A percentile compares a stretch with the other conserved stretches of the same genome.
Evolutionary conservation across 2,797 vertebrate species (phyloP).

Genomic region (Sebastes oblongus): DNA sequence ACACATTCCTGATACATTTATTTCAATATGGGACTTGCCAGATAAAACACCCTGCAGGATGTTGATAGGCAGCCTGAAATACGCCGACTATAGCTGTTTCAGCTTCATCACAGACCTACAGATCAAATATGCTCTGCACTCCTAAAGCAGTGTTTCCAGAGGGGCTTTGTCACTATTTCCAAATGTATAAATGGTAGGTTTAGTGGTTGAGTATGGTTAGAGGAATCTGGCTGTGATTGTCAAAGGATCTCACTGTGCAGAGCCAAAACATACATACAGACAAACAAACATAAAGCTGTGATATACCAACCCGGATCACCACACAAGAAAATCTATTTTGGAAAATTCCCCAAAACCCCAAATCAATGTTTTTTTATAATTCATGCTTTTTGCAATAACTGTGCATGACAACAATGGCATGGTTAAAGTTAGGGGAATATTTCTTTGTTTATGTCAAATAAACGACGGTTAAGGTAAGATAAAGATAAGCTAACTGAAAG

Average conservation of each 20-base stretch:
- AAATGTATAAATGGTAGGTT: not conserved
- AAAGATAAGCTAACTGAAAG: not conserved
- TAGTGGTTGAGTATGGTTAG: not conserved
- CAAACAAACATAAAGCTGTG: not conserved
- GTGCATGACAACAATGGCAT: not conserved
- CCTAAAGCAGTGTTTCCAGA: constrained; percentile 4
- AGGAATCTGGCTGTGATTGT: not conserved
- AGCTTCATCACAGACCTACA: constrained; percentile 31
- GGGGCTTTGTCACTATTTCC: not conserved
- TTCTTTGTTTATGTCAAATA: not conserved
- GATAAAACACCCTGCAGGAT: constrained; percentile 67
- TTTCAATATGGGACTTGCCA: constrained; percentile 75
- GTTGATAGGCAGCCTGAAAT: constrained; percentile 52
- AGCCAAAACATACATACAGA: not conserved
- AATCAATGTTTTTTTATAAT: not conserved
- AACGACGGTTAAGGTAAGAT: not conserved
- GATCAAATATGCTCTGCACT: constrained; percentile 9
- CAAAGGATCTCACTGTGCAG: not conserved
- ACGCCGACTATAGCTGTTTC: constrained; percentile 13
- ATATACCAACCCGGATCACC: not conserved
- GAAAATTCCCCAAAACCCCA: not conserved
- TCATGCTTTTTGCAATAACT: not conserved
- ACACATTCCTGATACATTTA: constrained; percentile 82
- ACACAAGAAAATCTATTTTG: not conserved
- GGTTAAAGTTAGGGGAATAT: not conserved